Base-by-base conservation (phyloP, 2,797 vertebrate genomes). In the Liparis tanakae region DNA sequence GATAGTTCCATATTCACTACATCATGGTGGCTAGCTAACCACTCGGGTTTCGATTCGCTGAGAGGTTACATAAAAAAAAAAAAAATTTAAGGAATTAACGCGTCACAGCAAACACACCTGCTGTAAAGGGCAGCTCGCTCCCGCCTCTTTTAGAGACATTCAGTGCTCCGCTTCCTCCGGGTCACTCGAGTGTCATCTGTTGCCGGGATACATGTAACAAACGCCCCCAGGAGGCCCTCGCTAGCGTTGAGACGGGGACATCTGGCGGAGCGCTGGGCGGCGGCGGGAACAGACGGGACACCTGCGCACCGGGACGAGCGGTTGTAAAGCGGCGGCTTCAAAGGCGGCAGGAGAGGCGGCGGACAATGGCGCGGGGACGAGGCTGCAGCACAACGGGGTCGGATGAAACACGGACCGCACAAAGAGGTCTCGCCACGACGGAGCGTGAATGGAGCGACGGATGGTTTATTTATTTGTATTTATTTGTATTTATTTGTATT, bases 121-220 rank as follows among this genome's bases (percentile, higher is more conserved):
- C 77, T 87, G 78, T 83, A 86, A 81, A 84, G 89, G 91, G 88
- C 91, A 92, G 83, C 80, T 84, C 74, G 56, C 75, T 85, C 81
- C 89, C 89, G 87, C 71, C 78, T 91, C 89, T 92, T 86, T 91
- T 85, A 81, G 62, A 78, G 83, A 90, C 92, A 92, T 93, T 92
- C 91, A 94, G 91, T 83, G 91, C 89, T 93, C 86, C 81, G 81
- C 85, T 92, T 91, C 86, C 88, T 83, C 83, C 62, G 81, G 81
- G 83, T 87, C 89, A 91, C 91, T 89, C 91, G 87, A 90, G 91
- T 92, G 87, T 92, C 88, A 91, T 91, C 83, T 86, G 80, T 85
- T 91, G 89, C 87, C 82, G 88, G 86, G 85, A 84, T 83, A 82
- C 85, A 89, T 81, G 79, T 86, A 91, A 91, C 82, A 18, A 89